Base-by-base conservation (phyloP, 1,140 invertebrate genomes). In the Archegozetes longisetosus region DNA sequence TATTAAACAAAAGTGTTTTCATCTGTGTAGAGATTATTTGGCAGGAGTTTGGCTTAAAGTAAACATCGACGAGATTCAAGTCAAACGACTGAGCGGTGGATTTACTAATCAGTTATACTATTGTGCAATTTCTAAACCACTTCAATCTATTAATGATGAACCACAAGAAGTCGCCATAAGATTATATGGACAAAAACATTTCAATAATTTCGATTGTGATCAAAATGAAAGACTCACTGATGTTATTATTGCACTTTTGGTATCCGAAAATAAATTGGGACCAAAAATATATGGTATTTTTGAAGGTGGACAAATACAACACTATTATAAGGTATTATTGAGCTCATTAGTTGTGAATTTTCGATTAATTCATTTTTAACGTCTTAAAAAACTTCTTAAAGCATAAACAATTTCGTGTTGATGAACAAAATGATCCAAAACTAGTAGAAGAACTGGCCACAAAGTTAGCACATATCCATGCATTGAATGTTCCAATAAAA, bases 51-150 rank as follows among this genome's bases (percentile, higher is more conserved):
- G 53, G 53, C 47, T n/a, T 12, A 46, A 55, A 46, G 9, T 12
- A 13, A 46, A 4, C 6, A 23, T 55, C 27, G 53, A 55, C 4
- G 20, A 6, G 4, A 25, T 55, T n/a, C 4, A 26, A 22, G 53
- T 55, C 6, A 55, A 48, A 9, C 53, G 53, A 46, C 4, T 55
- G 4, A 55, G 9, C 32, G 53, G 53, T 22, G 53, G 53, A 9
- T 48, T 55, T 9, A 55, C 53, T 28, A 55, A 55, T 28, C 53
- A 55, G 25, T 26, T 55, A 26, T 55, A 55, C 20, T 9, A 55
- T 49, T 20, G n/a, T 22, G 20, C 17, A 12, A 27, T 55, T 27
- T 48, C 4, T 20, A 28, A 46, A 22, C 17, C 53, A 25, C 4
- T 9, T 28, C n/a, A 55, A 23, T 12, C 53, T 9, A 25, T 9